Evolutionary conservation across 1,140 invertebrate genomes (phyloP).

Genomic region (Drosophila micromelanica): DNA sequence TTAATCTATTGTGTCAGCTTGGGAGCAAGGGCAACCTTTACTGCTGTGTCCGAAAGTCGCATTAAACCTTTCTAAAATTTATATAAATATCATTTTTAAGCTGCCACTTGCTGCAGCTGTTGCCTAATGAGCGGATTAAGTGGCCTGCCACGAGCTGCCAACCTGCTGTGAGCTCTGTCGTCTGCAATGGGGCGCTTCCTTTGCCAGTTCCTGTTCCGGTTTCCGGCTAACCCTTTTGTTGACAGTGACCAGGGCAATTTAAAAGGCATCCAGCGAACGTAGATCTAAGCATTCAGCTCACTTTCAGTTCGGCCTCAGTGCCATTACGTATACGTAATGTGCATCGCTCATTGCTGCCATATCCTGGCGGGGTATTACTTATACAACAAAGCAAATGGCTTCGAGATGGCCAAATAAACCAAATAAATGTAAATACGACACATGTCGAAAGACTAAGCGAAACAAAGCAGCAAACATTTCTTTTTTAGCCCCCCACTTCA

Average conservation of each 20-base stretch:
- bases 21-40: constrained; percentile 1
- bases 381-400: constrained; percentile 29
- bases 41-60: constrained; percentile 37
- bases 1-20: constrained; percentile 41
- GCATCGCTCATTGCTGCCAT: constrained; percentile 14
- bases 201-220: constrained; percentile 21
- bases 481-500: constrained; percentile 24
- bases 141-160: constrained; percentile 27
- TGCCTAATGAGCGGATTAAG: constrained; percentile 80
- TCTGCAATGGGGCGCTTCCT: constrained; percentile 26
- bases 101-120: constrained; percentile 74
- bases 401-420: constrained; percentile 41
- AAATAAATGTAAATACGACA: constrained; percentile 42
- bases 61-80: constrained; percentile 72
- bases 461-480: constrained; percentile 49
- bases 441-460: constrained; percentile 14
- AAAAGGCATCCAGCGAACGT: constrained; percentile 2
- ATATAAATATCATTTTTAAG: constrained; percentile 73
- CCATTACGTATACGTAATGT: constrained; percentile 17
- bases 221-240: constrained; percentile 34
- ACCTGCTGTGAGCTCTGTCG: constrained; percentile 9
- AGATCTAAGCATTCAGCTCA: background rate
- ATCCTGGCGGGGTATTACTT: constrained; percentile 12
- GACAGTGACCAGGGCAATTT: constrained; percentile 11
- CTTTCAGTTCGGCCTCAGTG: constrained; percentile 14